A percentile compares a stretch with the other conserved stretches of the same genome.
These are phyloP conservation scores for Phoebastria nigripes DNA, from an alignment of 2,797 vertebrate genomes.

Conservation along the genomic window DNA sequence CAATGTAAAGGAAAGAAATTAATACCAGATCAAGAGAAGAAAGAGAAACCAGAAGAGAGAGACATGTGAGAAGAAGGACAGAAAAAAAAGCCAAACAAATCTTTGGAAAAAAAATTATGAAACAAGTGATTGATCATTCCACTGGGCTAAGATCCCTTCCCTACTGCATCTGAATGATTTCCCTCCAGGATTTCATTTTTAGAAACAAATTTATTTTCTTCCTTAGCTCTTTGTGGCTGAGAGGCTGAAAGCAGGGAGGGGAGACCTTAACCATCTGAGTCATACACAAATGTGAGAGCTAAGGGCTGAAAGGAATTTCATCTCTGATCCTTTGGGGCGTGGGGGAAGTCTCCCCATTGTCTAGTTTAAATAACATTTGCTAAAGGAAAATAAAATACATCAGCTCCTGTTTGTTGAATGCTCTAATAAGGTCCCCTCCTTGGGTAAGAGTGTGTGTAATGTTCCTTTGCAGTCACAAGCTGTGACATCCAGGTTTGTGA, in stretches of 20 bases:
- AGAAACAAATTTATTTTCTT: neutral
- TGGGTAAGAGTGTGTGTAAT: neutral
- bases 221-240: neutral
- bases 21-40: neutral
- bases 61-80: neutral
- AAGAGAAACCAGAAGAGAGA: neutral
- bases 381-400: neutral
- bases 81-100: neutral
- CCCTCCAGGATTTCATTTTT: neutral
- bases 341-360: conserved; percentile 42
- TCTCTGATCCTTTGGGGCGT: neutral
- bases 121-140: neutral
- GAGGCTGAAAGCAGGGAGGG: conserved; percentile 9
- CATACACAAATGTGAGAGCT: neutral
- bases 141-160: neutral
- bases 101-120: neutral
- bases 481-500: neutral
- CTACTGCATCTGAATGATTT: neutral
- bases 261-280: conserved; percentile 20
- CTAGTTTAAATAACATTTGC: neutral
- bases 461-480: neutral
- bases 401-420: neutral
- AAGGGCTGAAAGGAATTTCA: neutral
- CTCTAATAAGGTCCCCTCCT: neutral
- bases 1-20: neutral